phyloP scores from a whole-genome alignment of 1,140 invertebrate species.

The Diachasmimorpha longicaudata region DNA sequence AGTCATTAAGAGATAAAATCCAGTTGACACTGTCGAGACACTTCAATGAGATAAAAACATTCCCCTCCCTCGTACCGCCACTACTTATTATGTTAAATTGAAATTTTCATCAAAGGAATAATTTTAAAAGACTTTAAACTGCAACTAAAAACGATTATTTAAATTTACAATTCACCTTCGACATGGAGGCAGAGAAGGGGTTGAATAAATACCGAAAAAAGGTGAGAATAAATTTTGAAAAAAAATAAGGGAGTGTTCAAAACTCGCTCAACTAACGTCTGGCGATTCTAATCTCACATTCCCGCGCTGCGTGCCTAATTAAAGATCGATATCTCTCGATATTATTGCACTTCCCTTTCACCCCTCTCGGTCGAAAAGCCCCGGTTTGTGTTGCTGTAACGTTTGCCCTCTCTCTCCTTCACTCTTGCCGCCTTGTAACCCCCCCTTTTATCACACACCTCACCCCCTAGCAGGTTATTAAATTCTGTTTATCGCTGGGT shows the following conservation, averaged over 20 bases:
- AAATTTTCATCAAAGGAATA: too few species aligned
- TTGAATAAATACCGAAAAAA: not conserved
- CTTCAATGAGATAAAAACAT: slow-evolving; percentile 33
- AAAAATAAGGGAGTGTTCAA: slow-evolving; percentile 5
- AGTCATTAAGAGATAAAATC: slow-evolving; percentile 60
- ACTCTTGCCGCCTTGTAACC: slow-evolving; percentile 30
- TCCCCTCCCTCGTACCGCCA: not conserved
- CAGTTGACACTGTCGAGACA: slow-evolving; percentile 56
- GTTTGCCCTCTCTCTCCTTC: slow-evolving; percentile 1
- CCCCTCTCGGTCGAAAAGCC: not conserved
- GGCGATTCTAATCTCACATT: slow-evolving; percentile 59
- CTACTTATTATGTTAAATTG: too few species aligned
- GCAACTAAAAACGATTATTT: too few species aligned
- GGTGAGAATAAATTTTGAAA: slow-evolving; percentile 6
- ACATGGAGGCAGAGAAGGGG: not conserved
- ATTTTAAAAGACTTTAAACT: too few species aligned
- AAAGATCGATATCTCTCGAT: slow-evolving; percentile 63
- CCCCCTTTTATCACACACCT: slow-evolving; percentile 3
- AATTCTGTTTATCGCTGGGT: slow-evolving; percentile 58
- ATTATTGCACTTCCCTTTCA: slow-evolving; percentile 55
- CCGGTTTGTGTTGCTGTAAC: slow-evolving; percentile 1
- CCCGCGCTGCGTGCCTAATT: slow-evolving; percentile 63
- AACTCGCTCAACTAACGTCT: slow-evolving; percentile 45
- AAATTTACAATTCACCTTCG: too few species aligned
- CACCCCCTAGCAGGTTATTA: slow-evolving; percentile 60